A percentile compares a stretch with the other conserved stretches of the same genome.
Conservation (phyloP, 2,113 vertebrate genomes). For the Euleptes europaea region DNA sequence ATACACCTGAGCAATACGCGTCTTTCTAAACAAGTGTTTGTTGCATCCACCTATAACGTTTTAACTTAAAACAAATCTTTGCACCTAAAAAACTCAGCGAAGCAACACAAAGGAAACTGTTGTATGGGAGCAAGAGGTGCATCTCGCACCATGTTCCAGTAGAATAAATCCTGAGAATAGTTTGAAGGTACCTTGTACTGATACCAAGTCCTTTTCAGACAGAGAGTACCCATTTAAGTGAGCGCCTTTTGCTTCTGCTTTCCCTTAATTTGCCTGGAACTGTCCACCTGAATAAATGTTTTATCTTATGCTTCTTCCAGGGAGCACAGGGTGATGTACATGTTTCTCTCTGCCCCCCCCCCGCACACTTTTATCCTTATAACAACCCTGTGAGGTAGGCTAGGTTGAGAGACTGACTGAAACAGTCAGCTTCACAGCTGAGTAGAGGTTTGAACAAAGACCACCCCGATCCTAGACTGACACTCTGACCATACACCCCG, state of each 20-base stretch:
- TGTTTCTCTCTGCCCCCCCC: no score
- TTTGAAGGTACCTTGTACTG: background rate
- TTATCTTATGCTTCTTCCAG: no score
- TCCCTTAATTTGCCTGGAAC: background rate
- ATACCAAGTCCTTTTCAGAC: background rate
- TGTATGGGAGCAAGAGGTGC: background rate
- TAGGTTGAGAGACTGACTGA: no score
- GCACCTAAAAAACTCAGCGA: background rate
- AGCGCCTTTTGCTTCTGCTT: background rate
- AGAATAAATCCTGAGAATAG: background rate
- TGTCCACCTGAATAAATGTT: no score
- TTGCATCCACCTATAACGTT: background rate
- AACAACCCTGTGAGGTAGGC: no score
- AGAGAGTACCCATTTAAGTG: background rate
- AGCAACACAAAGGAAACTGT: background rate
- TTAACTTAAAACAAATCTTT: background rate
- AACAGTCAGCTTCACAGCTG: no score
- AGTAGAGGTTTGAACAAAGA: no score
- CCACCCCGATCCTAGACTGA: no score
- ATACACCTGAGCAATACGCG: no score
- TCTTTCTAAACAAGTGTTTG: background rate
- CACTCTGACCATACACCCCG: no score
- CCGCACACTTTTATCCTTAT: no score
- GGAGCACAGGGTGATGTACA: no score
- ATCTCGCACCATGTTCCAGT: background rate